A percentile compares a stretch with the other conserved stretches of the same genome.
These are phyloP conservation scores for Pseudonaja textilis DNA, from an alignment of 2,113 vertebrate genomes.

Conservation along the genomic window DNA sequence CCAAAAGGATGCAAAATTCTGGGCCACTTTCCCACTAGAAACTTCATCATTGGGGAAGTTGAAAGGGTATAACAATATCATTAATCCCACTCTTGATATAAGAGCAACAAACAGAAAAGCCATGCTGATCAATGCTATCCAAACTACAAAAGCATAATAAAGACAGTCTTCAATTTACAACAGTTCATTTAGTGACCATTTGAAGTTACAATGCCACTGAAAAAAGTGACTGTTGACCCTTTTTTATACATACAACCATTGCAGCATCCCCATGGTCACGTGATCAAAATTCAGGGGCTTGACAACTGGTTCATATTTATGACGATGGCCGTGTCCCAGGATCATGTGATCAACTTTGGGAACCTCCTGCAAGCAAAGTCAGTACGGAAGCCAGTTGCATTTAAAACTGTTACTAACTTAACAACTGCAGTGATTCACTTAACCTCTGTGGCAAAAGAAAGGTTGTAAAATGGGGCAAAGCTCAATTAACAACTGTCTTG, in stretches of 20 bases:
- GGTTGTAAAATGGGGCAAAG: neutral
- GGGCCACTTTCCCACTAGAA: neutral
- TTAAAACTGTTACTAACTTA: too few species aligned
- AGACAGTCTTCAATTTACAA: neutral
- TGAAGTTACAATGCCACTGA: neutral
- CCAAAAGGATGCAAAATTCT: neutral
- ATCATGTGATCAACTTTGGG: neutral
- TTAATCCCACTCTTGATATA: neutral
- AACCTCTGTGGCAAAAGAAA: neutral
- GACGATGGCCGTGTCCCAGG: too few species aligned
- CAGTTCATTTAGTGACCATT: neutral
- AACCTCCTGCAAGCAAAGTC: too few species aligned
- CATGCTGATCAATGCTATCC: neutral
- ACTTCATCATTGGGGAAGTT: neutral
- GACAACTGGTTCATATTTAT: neutral
- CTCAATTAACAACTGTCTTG: neutral
- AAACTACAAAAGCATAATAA: neutral
- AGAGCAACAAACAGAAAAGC: neutral
- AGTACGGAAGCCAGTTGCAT: too few species aligned
- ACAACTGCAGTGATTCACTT: neutral
- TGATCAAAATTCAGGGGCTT: neutral
- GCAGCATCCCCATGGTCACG: too few species aligned
- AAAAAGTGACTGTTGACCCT: neutral
- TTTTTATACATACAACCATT: too few species aligned
- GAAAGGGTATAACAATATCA: neutral